Base-by-base conservation (phyloP, 1,140 invertebrate genomes). In the Drosophila rhopaloa region DNA sequence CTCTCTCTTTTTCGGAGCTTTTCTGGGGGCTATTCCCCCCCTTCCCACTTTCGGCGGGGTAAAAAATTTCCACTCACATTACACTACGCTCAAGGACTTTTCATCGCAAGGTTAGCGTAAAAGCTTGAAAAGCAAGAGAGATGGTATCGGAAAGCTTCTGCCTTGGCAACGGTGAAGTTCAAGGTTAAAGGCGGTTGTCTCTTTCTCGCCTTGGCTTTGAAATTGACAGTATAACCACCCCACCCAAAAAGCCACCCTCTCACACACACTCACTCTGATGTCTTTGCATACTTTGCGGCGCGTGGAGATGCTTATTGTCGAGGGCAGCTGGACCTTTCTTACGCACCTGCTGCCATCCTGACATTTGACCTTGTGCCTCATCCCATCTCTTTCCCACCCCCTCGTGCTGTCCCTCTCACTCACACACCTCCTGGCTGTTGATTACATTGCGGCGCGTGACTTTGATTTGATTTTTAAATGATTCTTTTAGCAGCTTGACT, bases 381-480 rank as follows among this genome's bases (percentile, higher is more conserved):
- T 24, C 54, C 14, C 27, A n/a, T 27, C 19, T 19, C 59, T 48
- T 38, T 19, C 24, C 24, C 35, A 9, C 56, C 8, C 38, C 8
- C 2, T 4, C 9, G 11, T 19, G 7, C 24, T 19, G 5, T 29
- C 16, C 14, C 24, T 24, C 14, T 40, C 1, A 5, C 27, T 11
- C 65, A 5, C 35, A 10, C 44, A 35, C 41, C 57, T 40, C 54
- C 41, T 48, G 54, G 73, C 81, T 76, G 83, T 74, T 89, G 84
- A 88, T 89, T 84, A 88, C 70, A 72, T 89, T 90, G 80, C 73
- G 85, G 76, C 84, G 84, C 84, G 85, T 89, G 84, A 89, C 84
- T 89, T 89, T 89, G 84, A 89, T 89, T 89, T 89, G 84, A 89
- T 81, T 89, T 89, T 84, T 89, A 89, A 89, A 89, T 89, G 81